A percentile compares a stretch with the other conserved stretches of the same genome.
phyloP scores from a whole-genome alignment of 37 sponge, comb jelly and placozoan species.

The Sycon ciliatum region DNA sequence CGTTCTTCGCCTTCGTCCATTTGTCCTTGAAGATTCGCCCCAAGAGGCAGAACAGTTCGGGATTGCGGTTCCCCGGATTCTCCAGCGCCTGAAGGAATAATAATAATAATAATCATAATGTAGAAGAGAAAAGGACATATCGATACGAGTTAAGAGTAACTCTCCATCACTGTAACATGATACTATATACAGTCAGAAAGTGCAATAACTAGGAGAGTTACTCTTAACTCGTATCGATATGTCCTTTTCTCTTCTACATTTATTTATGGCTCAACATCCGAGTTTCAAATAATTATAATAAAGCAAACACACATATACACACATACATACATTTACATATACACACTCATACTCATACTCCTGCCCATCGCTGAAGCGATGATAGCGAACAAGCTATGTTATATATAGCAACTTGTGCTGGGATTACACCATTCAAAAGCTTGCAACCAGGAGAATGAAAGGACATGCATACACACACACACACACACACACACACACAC shows the following conservation, averaged over 20 bases:
- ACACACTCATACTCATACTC: too few species aligned
- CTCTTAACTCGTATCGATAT: constrained; percentile 33
- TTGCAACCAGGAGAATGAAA: background rate
- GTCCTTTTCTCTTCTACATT: constrained; percentile 59
- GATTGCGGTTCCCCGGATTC: constrained; percentile 68
- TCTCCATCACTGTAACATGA: too few species aligned
- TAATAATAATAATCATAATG: background rate
- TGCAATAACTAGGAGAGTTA: background rate
- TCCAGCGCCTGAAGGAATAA: constrained; percentile 34
- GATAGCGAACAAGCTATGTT: background rate
- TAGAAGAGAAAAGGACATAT: background rate
- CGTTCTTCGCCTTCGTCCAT: constrained; percentile 59
- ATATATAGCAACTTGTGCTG: too few species aligned
- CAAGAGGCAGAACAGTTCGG: constrained; percentile 73
- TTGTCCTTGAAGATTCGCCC: constrained; percentile 87
- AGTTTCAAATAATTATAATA: too few species aligned
- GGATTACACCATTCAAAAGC: too few species aligned
- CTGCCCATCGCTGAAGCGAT: constrained; percentile 12
- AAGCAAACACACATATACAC: too few species aligned
- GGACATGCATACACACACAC: background rate
- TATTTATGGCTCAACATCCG: too few species aligned
- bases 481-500: background rate
- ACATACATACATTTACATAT: too few species aligned
- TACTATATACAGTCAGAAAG: too few species aligned
- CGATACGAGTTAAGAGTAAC: background rate